Evolutionary conservation across 2,113 vertebrate genomes (phyloP).

Genomic region (Stomatorhinus ivindoensis): DNA sequence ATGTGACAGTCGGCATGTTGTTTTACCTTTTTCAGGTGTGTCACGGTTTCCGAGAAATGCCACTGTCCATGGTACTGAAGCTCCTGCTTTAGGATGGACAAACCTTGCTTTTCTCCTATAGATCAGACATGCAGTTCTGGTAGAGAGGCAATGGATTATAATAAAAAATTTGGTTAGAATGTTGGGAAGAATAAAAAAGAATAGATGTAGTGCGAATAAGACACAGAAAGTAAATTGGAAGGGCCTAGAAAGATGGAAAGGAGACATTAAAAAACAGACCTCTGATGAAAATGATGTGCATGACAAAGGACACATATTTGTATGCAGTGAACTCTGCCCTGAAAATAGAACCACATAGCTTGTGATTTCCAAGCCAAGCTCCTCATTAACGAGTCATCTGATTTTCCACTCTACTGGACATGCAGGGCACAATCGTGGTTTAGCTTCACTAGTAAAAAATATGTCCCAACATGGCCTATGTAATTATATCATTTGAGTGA

Average conservation of each 20-base stretch:
- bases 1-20: neutral
- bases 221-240: neutral
- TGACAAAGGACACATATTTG: neutral
- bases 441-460: neutral
- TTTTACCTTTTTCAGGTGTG: neutral
- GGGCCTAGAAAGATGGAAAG: neutral
- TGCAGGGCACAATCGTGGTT: conserved; percentile 37
- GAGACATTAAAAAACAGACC: neutral
- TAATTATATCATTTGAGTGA: conserved; percentile 44
- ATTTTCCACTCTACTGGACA: conserved; percentile 50
- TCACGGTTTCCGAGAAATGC: neutral
- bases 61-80: neutral
- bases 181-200: neutral
- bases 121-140: neutral
- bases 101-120: neutral
- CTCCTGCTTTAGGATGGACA: neutral
- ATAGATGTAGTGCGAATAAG: neutral
- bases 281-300: neutral
- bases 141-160: neutral
- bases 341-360: neutral
- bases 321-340: neutral
- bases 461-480: neutral
- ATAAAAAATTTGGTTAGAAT: neutral
- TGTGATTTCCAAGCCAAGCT: conserved; percentile 27
- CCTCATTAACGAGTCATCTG: conserved; percentile 31